Conservation (phyloP, 2,888 invertebrate species). For the Cheilosia grossa region DNA sequence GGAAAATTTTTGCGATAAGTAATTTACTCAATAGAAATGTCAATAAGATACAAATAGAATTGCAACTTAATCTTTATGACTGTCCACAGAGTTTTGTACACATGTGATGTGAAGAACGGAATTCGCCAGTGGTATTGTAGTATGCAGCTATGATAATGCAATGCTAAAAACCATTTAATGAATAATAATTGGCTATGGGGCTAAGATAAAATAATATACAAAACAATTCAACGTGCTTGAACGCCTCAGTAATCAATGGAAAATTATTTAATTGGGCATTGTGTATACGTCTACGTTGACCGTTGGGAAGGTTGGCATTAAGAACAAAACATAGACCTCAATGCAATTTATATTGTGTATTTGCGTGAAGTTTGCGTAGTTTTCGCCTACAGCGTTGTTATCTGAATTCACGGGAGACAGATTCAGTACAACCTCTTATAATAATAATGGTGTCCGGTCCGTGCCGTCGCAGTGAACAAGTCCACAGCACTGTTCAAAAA, state of each 20-base stretch:
- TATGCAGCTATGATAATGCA: not conserved
- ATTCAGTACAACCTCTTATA: no score
- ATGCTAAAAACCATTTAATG: not conserved
- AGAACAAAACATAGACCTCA: no score
- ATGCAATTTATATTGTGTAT: no score
- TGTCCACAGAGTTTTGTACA: not conserved
- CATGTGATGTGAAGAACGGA: not conserved
- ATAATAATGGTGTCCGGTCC: no score
- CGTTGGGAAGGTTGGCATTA: no score
- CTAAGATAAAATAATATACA: not conserved
- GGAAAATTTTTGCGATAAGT: not conserved
- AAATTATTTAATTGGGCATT: not conserved
- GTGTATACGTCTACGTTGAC: not conserved
- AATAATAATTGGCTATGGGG: not conserved
- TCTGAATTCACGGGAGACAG: no score
- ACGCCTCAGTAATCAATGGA: not conserved
- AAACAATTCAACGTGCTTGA: not conserved
- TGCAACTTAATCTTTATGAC: not conserved
- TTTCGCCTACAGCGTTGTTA: no score
- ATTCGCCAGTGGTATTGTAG: not conserved
- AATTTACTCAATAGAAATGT: conserved; percentile 8
- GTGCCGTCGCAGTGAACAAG: no score
- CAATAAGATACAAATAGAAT: conserved; percentile 3
- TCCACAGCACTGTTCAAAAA: no score
- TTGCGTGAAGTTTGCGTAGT: no score